Conservation (phyloP, 2,888 invertebrate species). For the Xylocampa areola region DNA sequence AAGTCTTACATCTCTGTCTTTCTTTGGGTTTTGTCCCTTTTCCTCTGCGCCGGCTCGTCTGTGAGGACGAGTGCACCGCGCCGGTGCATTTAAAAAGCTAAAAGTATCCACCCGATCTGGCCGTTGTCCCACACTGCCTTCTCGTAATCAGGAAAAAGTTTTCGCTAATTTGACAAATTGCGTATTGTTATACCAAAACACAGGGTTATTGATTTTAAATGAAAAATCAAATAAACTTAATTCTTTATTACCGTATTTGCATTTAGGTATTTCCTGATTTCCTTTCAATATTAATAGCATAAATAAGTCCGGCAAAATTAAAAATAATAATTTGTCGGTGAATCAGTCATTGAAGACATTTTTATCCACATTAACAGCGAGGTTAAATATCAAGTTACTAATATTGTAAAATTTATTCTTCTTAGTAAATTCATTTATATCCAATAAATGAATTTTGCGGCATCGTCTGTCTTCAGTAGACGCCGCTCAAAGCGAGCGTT, state of each 20-base stretch:
- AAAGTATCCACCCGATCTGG: slow-evolving; percentile 32
- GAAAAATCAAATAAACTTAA: neutral
- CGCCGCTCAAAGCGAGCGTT: slow-evolving; percentile 62
- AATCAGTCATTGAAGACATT: slow-evolving; percentile 20
- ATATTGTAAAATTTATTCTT: slow-evolving; percentile 50
- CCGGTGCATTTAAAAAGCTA: slow-evolving; percentile 37
- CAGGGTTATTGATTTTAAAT: slow-evolving; percentile 3
- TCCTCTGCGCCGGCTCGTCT: slow-evolving; percentile 81
- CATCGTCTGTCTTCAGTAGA: slow-evolving; percentile 53
- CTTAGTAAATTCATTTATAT: slow-evolving; percentile 58
- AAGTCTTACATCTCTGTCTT: slow-evolving; percentile 55
- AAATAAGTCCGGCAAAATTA: slow-evolving; percentile 6
- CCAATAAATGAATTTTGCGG: slow-evolving; percentile 56
- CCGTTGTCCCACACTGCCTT: neutral
- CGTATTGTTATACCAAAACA: neutral
- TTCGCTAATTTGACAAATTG: slow-evolving; percentile 28
- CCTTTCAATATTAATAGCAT: slow-evolving; percentile 14
- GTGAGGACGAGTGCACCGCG: slow-evolving; percentile 58
- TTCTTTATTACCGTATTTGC: slow-evolving; percentile 2
- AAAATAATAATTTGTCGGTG: slow-evolving; percentile 16
- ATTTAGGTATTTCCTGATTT: no score
- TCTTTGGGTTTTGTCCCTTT: slow-evolving; percentile 60
- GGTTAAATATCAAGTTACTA: slow-evolving; percentile 48
- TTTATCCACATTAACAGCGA: slow-evolving; percentile 30
- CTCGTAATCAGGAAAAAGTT: slow-evolving; percentile 26